Conservation (phyloP, 37 sponge, comb jelly and placozoan species). For the Eunapius fragilis region DNA sequence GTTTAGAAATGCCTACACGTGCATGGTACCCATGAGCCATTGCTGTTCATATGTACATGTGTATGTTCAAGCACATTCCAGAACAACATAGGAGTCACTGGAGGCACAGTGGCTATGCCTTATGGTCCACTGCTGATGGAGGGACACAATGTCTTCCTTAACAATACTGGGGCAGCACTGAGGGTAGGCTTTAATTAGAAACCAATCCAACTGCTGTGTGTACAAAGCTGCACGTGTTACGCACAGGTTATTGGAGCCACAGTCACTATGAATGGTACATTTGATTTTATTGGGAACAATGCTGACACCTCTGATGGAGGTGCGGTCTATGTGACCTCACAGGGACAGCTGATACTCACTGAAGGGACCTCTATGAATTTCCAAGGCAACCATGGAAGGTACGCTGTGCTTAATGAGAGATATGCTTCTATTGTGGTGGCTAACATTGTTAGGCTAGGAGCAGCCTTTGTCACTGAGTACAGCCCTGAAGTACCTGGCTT, state of each 20-base stretch:
- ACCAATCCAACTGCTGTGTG: too few relatives aligned
- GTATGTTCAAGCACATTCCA: background rate
- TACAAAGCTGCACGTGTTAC: background rate
- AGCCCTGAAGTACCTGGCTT: background rate
- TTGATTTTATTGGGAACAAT: slow-evolving; percentile 16
- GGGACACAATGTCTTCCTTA: background rate
- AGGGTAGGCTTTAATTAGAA: background rate
- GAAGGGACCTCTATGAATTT: slow-evolving; percentile 6
- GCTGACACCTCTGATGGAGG: slow-evolving; percentile 19
- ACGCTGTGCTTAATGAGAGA: background rate
- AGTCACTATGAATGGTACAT: slow-evolving; percentile 7
- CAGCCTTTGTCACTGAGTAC: slow-evolving; percentile 23
- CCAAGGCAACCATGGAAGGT: slow-evolving; percentile 13
- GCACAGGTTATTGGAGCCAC: slow-evolving; percentile 32
- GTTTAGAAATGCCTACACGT: too few relatives aligned
- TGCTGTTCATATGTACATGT: background rate
- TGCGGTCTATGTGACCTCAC: slow-evolving; percentile 26
- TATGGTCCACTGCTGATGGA: slow-evolving; percentile 1
- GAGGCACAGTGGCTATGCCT: background rate
- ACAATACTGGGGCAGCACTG: slow-evolving; percentile 23
- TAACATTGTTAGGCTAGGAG: slow-evolving; percentile 7
- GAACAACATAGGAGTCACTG: background rate
- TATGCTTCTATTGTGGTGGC: background rate
- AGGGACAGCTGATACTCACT: slow-evolving; percentile 40
- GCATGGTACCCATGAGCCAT: too few relatives aligned